These are phyloP conservation scores for Dipus sagitta DNA, from an alignment of 2,797 vertebrate genomes.

Conservation along the genomic window DNA sequence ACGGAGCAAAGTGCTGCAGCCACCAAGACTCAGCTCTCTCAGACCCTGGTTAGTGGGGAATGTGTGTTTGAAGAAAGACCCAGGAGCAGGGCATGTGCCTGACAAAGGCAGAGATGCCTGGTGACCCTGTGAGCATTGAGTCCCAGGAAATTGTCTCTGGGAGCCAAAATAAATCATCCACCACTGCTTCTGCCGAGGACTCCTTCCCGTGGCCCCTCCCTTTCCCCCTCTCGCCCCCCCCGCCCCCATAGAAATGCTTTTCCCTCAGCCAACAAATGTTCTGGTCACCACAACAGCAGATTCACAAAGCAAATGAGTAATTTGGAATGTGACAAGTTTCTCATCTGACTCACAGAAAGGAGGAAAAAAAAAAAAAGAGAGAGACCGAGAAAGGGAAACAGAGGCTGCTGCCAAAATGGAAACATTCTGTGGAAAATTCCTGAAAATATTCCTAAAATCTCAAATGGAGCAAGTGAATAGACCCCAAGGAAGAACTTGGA, in stretches of 20 bases:
- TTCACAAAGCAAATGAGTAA: constrained; percentile 70
- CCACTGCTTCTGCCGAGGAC: background rate
- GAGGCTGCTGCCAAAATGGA: constrained; percentile 63
- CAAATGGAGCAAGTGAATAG: constrained; percentile 65
- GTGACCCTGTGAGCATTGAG: background rate
- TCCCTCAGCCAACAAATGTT: constrained; percentile 22
- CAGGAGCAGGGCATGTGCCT: background rate
- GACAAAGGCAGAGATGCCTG: background rate
- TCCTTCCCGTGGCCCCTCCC: constrained; percentile 19
- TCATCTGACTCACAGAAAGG: constrained; percentile 74
- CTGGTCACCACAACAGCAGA: constrained; percentile 66
- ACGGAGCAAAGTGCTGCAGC: background rate
- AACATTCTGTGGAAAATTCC: constrained; percentile 74
- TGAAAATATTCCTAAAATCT: constrained; percentile 77
- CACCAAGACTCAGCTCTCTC: background rate
- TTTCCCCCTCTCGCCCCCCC: background rate
- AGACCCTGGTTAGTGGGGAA: background rate
- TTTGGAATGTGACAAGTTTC: constrained; percentile 65
- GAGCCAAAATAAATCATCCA: constrained; percentile 60
- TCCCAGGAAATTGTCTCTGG: constrained; percentile 43
- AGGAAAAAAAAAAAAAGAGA: constrained; percentile 56
- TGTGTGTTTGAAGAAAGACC: constrained; percentile 45
- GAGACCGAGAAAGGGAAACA: background rate
- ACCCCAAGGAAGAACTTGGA: constrained; percentile 57
- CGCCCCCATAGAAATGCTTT: background rate